Evolutionary conservation across 2,113 vertebrate genomes (phyloP).

Genomic region (Calcarius ornatus): DNA sequence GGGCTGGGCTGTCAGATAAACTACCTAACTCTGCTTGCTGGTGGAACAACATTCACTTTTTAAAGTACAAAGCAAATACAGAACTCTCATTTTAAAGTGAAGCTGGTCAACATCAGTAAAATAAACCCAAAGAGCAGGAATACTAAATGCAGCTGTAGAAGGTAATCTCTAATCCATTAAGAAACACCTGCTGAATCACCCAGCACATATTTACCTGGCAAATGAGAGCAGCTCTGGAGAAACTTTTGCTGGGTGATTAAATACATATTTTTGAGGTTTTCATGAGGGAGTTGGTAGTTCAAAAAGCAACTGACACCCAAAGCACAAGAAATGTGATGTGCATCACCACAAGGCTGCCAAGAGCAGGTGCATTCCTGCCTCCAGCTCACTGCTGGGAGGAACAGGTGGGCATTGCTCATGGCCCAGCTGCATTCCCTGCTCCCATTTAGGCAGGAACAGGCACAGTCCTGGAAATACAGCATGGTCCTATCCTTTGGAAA

Average conservation of each 20-base stretch:
- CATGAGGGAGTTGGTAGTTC: neutral
- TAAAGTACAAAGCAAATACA: neutral
- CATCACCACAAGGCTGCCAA: neutral
- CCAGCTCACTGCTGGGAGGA: neutral
- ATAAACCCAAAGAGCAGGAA: neutral
- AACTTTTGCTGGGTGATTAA: slow-evolving; percentile 8
- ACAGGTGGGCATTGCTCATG: neutral
- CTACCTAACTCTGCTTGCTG: neutral
- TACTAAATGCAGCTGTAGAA: slow-evolving; percentile 26
- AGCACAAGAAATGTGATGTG: neutral
- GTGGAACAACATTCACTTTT: neutral
- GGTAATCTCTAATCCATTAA: slow-evolving; percentile 8
- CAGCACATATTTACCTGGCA: neutral
- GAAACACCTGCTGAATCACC: neutral
- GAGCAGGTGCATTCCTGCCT: neutral
- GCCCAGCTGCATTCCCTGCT: neutral
- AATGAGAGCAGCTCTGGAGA: neutral
- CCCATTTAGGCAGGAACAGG: neutral
- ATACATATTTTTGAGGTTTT: slow-evolving; percentile 5
- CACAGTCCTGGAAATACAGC: neutral
- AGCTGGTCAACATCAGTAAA: neutral
- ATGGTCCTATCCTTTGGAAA: neutral
- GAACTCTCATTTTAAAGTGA: neutral
- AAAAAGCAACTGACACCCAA: neutral
- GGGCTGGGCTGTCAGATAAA: neutral